These are phyloP conservation scores for Trileptium ribeirensis DNA, from an alignment of 2,888 invertebrate genomes.

Conservation along the genomic window DNA sequence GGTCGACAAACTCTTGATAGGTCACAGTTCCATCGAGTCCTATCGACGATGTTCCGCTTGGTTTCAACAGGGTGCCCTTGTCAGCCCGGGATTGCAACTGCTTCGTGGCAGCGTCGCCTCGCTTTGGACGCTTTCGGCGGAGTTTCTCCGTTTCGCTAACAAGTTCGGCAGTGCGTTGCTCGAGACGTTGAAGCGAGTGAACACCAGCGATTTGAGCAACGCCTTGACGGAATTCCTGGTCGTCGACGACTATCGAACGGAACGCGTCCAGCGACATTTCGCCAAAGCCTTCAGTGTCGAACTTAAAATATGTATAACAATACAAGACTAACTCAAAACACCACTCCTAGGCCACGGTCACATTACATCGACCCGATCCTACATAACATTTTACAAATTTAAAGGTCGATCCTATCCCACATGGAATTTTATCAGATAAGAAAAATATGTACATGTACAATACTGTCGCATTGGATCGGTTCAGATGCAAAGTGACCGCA, in stretches of 20 bases:
- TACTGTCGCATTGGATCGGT: no score
- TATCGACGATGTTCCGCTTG: no score
- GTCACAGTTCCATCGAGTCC: not conserved
- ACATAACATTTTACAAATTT: no score
- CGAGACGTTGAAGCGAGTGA: not conserved
- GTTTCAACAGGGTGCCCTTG: not conserved
- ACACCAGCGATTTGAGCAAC: not conserved
- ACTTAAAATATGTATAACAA: no score
- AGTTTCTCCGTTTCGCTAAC: not conserved
- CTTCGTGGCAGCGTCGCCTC: no score
- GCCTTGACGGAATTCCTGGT: conserved; percentile 17
- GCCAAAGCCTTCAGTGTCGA: conserved; percentile 25
- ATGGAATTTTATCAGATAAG: no score
- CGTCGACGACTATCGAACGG: not conserved
- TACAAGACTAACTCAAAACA: no score
- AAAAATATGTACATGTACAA: no score
- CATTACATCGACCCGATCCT: no score
- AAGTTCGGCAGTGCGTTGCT: not conserved
- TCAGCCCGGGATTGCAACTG: not conserved
- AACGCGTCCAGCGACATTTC: conserved; percentile 22
- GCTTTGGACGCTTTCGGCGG: not conserved
- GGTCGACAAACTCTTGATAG: conserved; percentile 25
- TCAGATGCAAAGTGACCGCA: no score
- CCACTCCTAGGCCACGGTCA: no score
- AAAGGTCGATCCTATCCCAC: no score